Percentiles rank a stretch among this genome's conserved stretches.
Conservation (phyloP, 2,113 vertebrate genomes). For the Felis chaus region DNA sequence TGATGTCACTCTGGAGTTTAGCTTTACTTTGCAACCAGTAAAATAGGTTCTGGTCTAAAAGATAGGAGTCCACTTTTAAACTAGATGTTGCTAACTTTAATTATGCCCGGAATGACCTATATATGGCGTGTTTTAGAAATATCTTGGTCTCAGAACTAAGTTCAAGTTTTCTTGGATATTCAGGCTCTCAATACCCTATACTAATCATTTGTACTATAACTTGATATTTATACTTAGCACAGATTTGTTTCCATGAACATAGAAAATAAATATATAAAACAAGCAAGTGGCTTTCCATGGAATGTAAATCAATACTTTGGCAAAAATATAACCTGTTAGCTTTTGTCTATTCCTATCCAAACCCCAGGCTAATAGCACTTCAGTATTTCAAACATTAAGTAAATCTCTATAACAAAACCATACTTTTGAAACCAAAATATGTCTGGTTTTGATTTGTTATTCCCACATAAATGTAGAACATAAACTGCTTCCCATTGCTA, state of each 20-base stretch:
- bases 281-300: constrained; percentile 20
- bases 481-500: constrained; percentile 70
- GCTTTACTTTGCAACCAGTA: neutral
- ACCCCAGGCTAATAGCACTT: constrained; percentile 59
- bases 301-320: constrained; percentile 70
- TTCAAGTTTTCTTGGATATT: constrained; percentile 46
- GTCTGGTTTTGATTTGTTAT: constrained; percentile 80
- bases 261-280: neutral
- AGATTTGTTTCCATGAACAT: constrained; percentile 30
- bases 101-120: neutral
- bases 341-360: constrained; percentile 72
- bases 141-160: neutral
- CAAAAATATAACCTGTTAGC: constrained; percentile 71
- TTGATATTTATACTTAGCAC: constrained; percentile 31
- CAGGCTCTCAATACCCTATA: neutral
- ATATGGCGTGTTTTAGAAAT: neutral
- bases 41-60: neutral
- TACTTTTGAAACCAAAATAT: constrained; percentile 73
- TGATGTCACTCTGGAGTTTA: neutral
- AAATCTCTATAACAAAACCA: constrained; percentile 67
- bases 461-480: constrained; percentile 51
- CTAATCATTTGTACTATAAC: neutral
- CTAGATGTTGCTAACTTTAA: constrained; percentile 11
- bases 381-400: constrained; percentile 73
- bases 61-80: neutral